phyloP scores from a whole-genome alignment of 2,113 vertebrate genomes.

The Desmodus rotundus region DNA sequence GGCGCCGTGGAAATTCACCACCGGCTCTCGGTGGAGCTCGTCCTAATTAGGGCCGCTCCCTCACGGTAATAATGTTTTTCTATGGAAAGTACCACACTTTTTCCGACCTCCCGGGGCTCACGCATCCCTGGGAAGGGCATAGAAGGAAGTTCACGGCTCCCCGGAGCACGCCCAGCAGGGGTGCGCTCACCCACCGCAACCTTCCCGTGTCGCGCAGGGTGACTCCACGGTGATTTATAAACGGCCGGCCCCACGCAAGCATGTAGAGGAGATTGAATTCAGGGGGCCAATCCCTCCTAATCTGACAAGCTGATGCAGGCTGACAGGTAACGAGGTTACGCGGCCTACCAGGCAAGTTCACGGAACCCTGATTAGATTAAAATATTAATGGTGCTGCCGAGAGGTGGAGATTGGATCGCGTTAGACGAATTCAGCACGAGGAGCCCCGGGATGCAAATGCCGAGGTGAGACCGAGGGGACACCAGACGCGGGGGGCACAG shows the following conservation, averaged over 20 bases:
- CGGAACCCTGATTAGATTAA: constrained; percentile 99
- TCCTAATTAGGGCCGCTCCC: constrained; percentile 77
- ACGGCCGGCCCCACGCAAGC: too few relatives aligned
- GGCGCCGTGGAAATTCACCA: constrained; percentile 73
- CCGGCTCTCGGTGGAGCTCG: constrained; percentile 52
- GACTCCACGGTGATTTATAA: constrained; percentile 71
- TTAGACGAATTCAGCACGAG: constrained; percentile 83
- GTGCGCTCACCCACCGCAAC: constrained; percentile 92
- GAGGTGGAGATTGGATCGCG: constrained; percentile 93
- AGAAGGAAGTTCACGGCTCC: constrained; percentile 95
- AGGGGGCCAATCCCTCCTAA: constrained; percentile 90
- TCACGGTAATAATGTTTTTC: constrained; percentile 87
- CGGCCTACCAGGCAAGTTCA: constrained; percentile 92
- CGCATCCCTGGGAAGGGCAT: constrained; percentile 96
- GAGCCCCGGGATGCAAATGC: constrained; percentile 80
- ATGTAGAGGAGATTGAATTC: too few relatives aligned
- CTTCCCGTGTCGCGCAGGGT: constrained; percentile 87
- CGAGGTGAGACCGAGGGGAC: not conserved
- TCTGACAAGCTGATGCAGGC: constrained; percentile 97
- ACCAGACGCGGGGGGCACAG: constrained; percentile 34
- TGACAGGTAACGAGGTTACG: constrained; percentile 95
- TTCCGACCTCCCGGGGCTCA: constrained; percentile 89
- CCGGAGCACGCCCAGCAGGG: constrained; percentile 83
- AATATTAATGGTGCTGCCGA: constrained; percentile 97
- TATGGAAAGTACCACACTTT: constrained; percentile 80